phyloP scores from a whole-genome alignment of 2,888 invertebrate genomes.

The Bombylius major region DNA sequence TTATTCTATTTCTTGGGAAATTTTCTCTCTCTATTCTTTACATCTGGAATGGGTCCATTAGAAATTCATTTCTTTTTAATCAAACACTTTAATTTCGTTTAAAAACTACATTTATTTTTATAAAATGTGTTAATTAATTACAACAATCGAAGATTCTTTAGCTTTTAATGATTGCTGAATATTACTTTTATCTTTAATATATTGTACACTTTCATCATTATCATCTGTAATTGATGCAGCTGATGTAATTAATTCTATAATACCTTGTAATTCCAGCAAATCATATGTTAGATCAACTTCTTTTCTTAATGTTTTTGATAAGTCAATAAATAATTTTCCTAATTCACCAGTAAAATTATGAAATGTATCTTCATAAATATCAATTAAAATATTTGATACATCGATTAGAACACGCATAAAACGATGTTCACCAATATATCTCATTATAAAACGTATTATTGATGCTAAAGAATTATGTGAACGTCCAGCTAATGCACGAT shows the following conservation, averaged over 20 bases:
- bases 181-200: constrained; percentile 14
- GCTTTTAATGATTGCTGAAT: constrained; percentile 27
- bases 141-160: constrained; percentile 21
- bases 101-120: too few relatives aligned
- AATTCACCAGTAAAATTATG: constrained; percentile 49
- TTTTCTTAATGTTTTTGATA: constrained; percentile 48
- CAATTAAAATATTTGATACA: constrained; percentile 60
- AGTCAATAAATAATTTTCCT: constrained; percentile 45
- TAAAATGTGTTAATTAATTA: not conserved
- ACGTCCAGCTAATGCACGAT: constrained; percentile 60
- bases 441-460: constrained; percentile 64
- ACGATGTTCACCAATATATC: constrained; percentile 56
- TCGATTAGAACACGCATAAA: constrained; percentile 64
- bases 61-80: too few relatives aligned
- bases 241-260: constrained; percentile 51
- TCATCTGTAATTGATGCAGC: constrained; percentile 42
- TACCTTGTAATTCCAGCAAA: constrained; percentile 54
- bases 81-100: too few relatives aligned
- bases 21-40: too few relatives aligned
- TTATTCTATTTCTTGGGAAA: too few relatives aligned
- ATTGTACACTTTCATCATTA: constrained; percentile 12
- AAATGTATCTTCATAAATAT: constrained; percentile 57
- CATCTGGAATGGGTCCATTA: too few relatives aligned
- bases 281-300: constrained; percentile 56
- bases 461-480: constrained; percentile 49